Base-by-base conservation (phyloP, 2,888 invertebrate genomes). In the Folsomia candida region DNA sequence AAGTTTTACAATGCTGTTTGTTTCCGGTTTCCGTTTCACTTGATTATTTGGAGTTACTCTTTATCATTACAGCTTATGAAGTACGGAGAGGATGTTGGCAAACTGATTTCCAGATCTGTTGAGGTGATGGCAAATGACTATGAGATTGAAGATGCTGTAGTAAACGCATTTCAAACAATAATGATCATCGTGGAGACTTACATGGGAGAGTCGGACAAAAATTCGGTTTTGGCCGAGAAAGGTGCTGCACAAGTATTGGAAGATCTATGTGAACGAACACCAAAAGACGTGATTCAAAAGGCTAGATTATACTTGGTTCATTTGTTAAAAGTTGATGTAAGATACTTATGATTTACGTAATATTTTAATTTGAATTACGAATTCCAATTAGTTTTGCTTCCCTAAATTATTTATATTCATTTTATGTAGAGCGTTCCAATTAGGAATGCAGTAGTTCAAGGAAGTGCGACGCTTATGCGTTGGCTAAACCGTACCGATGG, bases 1-100 rank as follows among this genome's bases (percentile, higher is more conserved):
- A 20, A n/a, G 27, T 57, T 57, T 57, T n/a, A 57, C 20, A n/a
- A 6, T 57, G 57, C 6, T n/a, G n/a, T n/a, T n/a, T n/a, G n/a
- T n/a, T n/a, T n/a, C n/a, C n/a, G n/a, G n/a, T n/a, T n/a, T n/a
- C n/a, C n/a, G n/a, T n/a, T n/a, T n/a, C n/a, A n/a, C n/a, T n/a
- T n/a, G n/a, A n/a, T n/a, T n/a, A n/a, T n/a, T n/a, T n/a, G n/a
- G n/a, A n/a, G n/a, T n/a, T n/a, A n/a, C n/a, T n/a, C n/a, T n/a
- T n/a, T n/a, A n/a, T n/a, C n/a, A n/a, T n/a, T n/a, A n/a, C 4
- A 62, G 62, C n/a, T 62, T 2, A 28, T 62, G 9, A 27, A 62
- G 22, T 4, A 24, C 37, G 62, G 62, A 2, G 62, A 62, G 20
- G 62, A 62, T 27, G 62, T 29, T n/a, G 62, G 29, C n/a, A 62